A percentile compares a stretch with the other conserved stretches of the same genome.
phyloP scores from a whole-genome alignment of 2,113 vertebrate genomes.

The Oreocharis arfaki region DNA sequence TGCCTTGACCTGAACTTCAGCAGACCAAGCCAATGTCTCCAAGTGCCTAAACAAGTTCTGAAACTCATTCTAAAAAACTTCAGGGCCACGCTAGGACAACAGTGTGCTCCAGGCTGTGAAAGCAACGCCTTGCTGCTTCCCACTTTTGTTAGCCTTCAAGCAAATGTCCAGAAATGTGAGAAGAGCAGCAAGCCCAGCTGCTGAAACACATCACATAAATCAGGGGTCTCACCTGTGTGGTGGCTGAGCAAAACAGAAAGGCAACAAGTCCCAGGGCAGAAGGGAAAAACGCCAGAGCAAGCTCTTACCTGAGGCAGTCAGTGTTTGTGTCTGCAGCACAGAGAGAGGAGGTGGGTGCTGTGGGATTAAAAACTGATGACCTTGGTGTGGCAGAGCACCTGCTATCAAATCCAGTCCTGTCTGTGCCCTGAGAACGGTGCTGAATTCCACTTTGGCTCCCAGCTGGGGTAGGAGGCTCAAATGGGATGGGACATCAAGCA shows the following conservation, averaged over 20 bases:
- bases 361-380: not conserved
- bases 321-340: not conserved
- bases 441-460: not conserved
- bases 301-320: not conserved
- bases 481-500: not conserved
- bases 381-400: not conserved
- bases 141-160: not conserved
- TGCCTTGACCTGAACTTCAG: not conserved
- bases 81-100: not conserved
- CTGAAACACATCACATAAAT: not conserved
- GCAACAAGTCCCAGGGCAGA: not conserved
- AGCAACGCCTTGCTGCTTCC: not conserved
- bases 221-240: not conserved
- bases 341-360: not conserved
- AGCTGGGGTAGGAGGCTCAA: not conserved
- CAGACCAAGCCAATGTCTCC: not conserved
- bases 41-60: not conserved
- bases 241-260: not conserved
- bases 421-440: not conserved
- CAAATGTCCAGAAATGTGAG: not conserved
- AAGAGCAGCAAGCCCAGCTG: not conserved
- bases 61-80: not conserved
- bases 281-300: not conserved
- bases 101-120: not conserved
- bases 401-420: not conserved